Base-by-base conservation (phyloP, 2,113 vertebrate species). In the Rutilus rutilus region DNA sequence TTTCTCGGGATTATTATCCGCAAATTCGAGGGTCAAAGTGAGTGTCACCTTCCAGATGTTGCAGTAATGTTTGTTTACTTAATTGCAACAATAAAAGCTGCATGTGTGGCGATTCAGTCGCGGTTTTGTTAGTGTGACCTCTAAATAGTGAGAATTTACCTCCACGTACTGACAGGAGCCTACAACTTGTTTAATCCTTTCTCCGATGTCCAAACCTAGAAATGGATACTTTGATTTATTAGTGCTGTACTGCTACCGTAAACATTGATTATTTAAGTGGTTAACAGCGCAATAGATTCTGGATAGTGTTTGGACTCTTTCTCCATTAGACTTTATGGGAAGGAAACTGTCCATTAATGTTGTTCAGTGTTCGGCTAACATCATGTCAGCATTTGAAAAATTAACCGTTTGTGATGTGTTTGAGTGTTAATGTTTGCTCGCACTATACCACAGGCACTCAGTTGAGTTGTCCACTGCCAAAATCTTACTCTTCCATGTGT, bases 1-100 rank as follows among this genome's bases (percentile, higher is more conserved):
- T 99, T 99, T 93, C 92, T 99, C 92, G 98, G 98, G 92, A 96
- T 97, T 92, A 99, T 99, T 90, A 99, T 99, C 92, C 96, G 97
- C 92, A 99, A 99, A 98, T 99, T 99, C 93, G 98, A 99, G 96
- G 98, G 97, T 91, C 97, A 99, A 94, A 99, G 98, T 99, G 93
- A 99, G 98, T 98, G 14, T 36, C 33, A 23, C 3, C 4, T 79
- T 45, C 36, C n/a, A 54, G 54, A 50, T 39, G n/a, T 33, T 30
- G 5, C 54, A 67, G 30, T 3, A 23, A 25, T 33, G 21, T 59
- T 59, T 42, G 77, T 42, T 60, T 60, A 25, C 23, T 60, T 42
- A 0, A 60, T 14, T 14, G 23, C 17, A 60, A 42, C 54, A 62
- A 62, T n/a, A 79, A 36, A 27, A 62, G 11, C 33, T 23, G 50